Base-by-base conservation (phyloP, 2,888 invertebrate species). In the Drosophila engyochracea region DNA sequence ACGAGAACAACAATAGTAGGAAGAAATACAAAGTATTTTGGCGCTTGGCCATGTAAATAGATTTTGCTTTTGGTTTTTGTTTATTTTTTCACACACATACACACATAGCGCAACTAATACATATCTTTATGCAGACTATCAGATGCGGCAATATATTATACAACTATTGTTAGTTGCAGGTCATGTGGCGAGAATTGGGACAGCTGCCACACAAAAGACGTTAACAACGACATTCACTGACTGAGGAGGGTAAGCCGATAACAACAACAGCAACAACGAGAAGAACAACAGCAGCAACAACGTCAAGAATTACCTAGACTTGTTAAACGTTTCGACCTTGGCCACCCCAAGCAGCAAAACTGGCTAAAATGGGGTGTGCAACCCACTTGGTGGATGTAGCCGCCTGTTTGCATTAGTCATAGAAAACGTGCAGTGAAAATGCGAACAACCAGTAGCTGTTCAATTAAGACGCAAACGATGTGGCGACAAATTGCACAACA, bases 11-110 rank as follows among this genome's bases (percentile, higher is more conserved):
- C 37, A 69, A 60, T 66, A 54, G 58, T 69, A 75, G 59, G 60
- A 71, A 69, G 39, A 61, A 64, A 61, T 52, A 76, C 52, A 69
- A 70, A 68, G 74, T 76, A 66, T 85, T 81, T 79, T 75, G 79
- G 80, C 85, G 68, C 82, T 85, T 71, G 76, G 87, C 82, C 85
- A 87, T 87, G 87, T 85, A 87, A 85, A 78, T 82, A 75, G 53
- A 71, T 70, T 57, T 57, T n/a, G 39, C 28, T 39, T 70, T 70
- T 47, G 4, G 22, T 47, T 44, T n/a, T 12, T 47, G 22, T 22
- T 47, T 65, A 51, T 67, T 52, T 47, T 58, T 71, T 70, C 16
- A 53, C 49, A 25, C 9, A 33, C 12, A 33, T 10, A n/a, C 22
- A 61, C 5, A 39, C 28, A 39, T 6, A 14, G 0, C 54, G 14